Conservation (phyloP, 2,888 invertebrate species). For the Eucera pruinosa region DNA sequence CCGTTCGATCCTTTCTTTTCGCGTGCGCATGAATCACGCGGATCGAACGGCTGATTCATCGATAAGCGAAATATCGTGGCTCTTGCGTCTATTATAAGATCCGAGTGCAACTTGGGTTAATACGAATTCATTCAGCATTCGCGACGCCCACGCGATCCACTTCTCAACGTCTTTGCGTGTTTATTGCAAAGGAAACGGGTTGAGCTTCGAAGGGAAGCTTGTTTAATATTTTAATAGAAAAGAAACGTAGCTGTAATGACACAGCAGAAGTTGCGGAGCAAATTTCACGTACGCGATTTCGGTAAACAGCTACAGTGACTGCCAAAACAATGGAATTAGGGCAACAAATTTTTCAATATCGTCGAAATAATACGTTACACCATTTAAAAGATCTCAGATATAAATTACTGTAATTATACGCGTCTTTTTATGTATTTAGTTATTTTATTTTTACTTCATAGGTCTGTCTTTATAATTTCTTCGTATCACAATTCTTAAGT, state of each 20-base stretch:
- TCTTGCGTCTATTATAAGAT: slow-evolving; percentile 34
- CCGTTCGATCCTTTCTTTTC: not conserved
- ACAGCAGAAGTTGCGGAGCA: not conserved
- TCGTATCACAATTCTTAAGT: too few relatives aligned
- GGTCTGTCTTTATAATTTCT: too few relatives aligned
- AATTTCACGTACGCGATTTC: too few relatives aligned
- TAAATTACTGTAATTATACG: too few relatives aligned
- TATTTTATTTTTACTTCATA: too few relatives aligned
- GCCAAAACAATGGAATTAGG: too few relatives aligned
- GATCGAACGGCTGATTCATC: slow-evolving; percentile 19
- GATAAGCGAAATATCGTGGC: slow-evolving; percentile 16
- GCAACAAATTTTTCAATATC: too few relatives aligned
- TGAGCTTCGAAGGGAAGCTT: not conserved
- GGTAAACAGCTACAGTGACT: too few relatives aligned
- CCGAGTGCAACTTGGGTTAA: not conserved
- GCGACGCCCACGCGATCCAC: not conserved
- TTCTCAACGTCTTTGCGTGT: not conserved
- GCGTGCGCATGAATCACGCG: slow-evolving; percentile 17
- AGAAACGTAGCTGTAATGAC: not conserved
- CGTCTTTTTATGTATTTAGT: too few relatives aligned
- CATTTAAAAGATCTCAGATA: too few relatives aligned
- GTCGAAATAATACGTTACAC: too few relatives aligned
- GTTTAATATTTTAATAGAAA: slow-evolving; percentile 4
- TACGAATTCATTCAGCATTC: not conserved
- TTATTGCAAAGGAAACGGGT: not conserved